Evolutionary conservation across 2,113 vertebrate species (phyloP), one percentile per base, ranked within the genome.

Genomic region (Symphodus melops): DNA sequence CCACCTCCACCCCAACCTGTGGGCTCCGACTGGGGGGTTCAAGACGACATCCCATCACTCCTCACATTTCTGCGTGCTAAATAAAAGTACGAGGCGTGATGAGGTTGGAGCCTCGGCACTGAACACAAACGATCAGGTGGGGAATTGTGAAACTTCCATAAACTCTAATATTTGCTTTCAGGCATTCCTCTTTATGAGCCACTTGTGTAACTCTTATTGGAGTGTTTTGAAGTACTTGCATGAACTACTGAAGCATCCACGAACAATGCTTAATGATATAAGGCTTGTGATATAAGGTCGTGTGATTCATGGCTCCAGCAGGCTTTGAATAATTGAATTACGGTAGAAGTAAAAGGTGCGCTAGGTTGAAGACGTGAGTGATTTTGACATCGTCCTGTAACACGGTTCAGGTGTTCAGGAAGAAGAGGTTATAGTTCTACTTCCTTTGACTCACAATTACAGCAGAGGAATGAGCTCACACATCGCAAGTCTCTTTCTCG

Each of bases 381-480:
- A 49, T 68, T 51, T 20, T 36, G n/a, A 0, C 36, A 55, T 44
- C 54, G 36, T 46, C 13, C 19, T 62, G 20, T 8, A 5, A 3
- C 23, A 5, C 55, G 48, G 11, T 14, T 44, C 14, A 75, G 76
- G 77, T 77, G 39, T 54, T 67, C 9, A 10, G 39, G 0, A 8
- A 76, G 65, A 21, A n/a, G 46, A 69, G 70, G 83, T 75, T 62
- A 68, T 9, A 44, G 72, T 42, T 77, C 59, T n/a, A 9, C 44
- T 25, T 71, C 42, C 33, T 48, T 25, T 21, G 48, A 36, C 23
- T 64, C 44, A 21, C 41, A 3, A 51, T 59, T 66, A 56, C 57
- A 71, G 64, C 44, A 12, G 61, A 42, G 25, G 84, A 62, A 76
- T 68, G 60, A 84, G 68, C 55, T 72, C 3, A 25, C 60, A 68